A percentile compares a stretch with the other conserved stretches of the same genome.
phyloP scores from a whole-genome alignment of 1,140 invertebrate genomes.

The Drosophila pandora region DNA sequence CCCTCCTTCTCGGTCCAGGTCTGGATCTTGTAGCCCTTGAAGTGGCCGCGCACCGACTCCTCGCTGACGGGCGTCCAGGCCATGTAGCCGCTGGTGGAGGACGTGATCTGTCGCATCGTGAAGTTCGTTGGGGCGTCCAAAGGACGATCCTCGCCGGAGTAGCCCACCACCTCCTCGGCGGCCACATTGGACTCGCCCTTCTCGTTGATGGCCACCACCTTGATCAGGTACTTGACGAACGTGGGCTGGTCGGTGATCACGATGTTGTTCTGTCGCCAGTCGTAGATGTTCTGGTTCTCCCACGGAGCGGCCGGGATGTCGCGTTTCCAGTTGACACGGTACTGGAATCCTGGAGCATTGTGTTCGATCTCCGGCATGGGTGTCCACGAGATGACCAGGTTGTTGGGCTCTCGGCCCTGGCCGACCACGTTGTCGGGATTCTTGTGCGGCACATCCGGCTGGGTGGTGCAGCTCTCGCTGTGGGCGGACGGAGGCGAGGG shows the following conservation, averaged over 20 bases:
- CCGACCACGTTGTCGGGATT: conserved; percentile 98
- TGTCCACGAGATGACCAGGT: conserved; percentile 97
- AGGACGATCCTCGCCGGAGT: conserved; percentile 97
- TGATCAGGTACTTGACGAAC: conserved; percentile 95
- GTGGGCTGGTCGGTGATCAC: conserved; percentile 94
- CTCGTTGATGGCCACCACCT: conserved; percentile 96
- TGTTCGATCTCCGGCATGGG: conserved; percentile 98
- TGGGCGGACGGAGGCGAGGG: conserved; percentile 93
- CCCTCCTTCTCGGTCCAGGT: conserved; percentile 95
- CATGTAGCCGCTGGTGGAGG: conserved; percentile 91
- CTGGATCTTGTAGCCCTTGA: conserved; percentile 97
- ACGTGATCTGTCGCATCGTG: conserved; percentile 89
- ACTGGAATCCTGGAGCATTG: conserved; percentile 96
- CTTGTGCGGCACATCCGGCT: conserved; percentile 94
- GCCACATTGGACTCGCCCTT: conserved; percentile 93
- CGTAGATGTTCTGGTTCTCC: conserved; percentile 89
- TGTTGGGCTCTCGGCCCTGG: conserved; percentile 93
- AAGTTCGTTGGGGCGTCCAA: conserved; percentile 93
- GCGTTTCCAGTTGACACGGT: conserved; percentile 93
- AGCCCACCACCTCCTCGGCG: conserved; percentile 93
- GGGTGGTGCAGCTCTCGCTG: conserved; percentile 93
- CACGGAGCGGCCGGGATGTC: conserved; percentile 91
- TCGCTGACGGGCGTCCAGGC: conserved; percentile 92
- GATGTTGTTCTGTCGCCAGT: conserved; percentile 89
- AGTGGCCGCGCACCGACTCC: conserved; percentile 93